Conservation (phyloP, 64 coral and sea anemone genomes). For the Stylophora pistillata region DNA sequence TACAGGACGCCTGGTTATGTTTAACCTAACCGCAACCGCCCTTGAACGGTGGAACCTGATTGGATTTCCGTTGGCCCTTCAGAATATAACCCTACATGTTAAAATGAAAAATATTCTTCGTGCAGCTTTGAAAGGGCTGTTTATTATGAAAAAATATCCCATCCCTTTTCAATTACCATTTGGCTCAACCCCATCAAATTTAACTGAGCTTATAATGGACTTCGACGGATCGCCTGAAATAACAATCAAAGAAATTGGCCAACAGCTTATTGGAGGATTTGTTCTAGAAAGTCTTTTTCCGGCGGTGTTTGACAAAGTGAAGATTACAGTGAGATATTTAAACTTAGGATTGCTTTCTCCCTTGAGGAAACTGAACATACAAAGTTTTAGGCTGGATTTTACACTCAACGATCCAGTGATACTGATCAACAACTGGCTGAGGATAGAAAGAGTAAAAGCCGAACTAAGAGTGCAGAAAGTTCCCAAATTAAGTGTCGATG, state of each 20-base stretch:
- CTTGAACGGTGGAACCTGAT: slow-evolving; percentile 39
- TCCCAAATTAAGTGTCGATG: slow-evolving; percentile 32
- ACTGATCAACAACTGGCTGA: slow-evolving; percentile 59
- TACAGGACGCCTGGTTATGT: background rate
- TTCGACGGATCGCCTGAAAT: slow-evolving; percentile 46
- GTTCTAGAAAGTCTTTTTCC: slow-evolving; percentile 50
- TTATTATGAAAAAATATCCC: slow-evolving; percentile 6
- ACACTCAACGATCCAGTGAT: slow-evolving; percentile 6
- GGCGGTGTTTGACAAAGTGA: slow-evolving; percentile 32
- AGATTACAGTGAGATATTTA: slow-evolving; percentile 41
- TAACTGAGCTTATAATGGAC: slow-evolving; percentile 35
- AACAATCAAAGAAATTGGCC: slow-evolving; percentile 24
- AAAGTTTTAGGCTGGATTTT: slow-evolving; percentile 38
- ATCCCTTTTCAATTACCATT: slow-evolving; percentile 67
- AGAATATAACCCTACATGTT: slow-evolving; percentile 58
- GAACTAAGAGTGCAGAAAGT: slow-evolving; percentile 5
- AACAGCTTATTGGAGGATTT: slow-evolving; percentile 41
- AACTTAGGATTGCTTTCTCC: slow-evolving; percentile 47
- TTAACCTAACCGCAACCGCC: slow-evolving; percentile 45
- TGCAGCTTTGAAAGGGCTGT: slow-evolving; percentile 23
- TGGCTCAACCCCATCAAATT: background rate
- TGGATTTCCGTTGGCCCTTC: slow-evolving; percentile 38
- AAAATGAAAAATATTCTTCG: background rate
- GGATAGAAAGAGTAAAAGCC: slow-evolving; percentile 46
- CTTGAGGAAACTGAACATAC: slow-evolving; percentile 35